Evolutionary conservation across 2,888 invertebrate species (phyloP), one percentile per base, ranked within the genome.

Genomic region (Nomada lathburiana): DNA sequence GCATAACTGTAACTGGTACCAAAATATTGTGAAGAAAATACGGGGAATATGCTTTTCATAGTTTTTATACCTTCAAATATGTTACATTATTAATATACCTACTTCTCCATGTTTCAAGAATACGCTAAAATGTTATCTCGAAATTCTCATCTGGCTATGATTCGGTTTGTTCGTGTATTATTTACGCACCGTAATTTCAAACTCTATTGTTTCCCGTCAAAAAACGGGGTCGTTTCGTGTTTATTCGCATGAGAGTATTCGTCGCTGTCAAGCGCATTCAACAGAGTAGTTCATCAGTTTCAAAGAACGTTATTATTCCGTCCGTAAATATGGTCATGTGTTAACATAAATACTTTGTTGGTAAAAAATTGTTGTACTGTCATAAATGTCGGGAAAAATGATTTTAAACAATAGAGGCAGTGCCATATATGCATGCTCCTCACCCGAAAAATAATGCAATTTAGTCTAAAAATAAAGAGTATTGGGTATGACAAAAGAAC

Each of bases 151-250:
- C 44, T 26, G 18, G 9, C 26, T 36, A 42, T 44, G 29, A 29
- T 55, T 67, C 36, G 13, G 62, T 70, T 57, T 71, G 47, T 63
- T 47, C 55, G 36, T 18, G 59, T 47, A 59, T 80, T 72, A 82
- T 68, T 68, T 63, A 64, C 59, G 64, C 75, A 16, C 60, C 13
- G 71, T 76, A 76, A 76, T 64, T 76, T 26, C 63, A 59, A 76
- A 57, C 60, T 44, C 44, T 60, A 72, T 76, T 55, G 70, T 75
- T 55, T 16, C 23, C n/a, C 42, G 55, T 55, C 29, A 50, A 65
- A 77, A 78, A 78, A 73, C 50, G 50, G n/a, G 36, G 47, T 36
- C 44, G 71, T 70, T 29, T 60, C 50, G n/a, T 55, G 55, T 72
- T 72, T 57, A 68, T 62, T 55, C 55, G 62, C 53, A 68, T 52